Evolutionary conservation across 2,113 vertebrate genomes (phyloP).

Genomic region (Mesocricetus auratus): DNA sequence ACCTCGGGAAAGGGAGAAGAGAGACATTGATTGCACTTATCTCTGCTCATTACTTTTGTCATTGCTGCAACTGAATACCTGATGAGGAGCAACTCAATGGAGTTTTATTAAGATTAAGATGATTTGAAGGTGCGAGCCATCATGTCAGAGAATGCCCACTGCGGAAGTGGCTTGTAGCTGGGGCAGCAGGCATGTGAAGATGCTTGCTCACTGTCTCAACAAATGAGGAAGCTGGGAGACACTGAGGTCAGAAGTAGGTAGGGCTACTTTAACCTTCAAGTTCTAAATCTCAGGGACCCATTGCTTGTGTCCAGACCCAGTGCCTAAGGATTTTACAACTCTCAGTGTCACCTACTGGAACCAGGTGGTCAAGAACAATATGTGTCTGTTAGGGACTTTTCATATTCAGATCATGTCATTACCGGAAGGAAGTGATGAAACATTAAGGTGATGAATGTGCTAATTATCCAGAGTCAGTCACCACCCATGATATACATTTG

Average conservation of each 20-base stretch:
- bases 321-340: neutral
- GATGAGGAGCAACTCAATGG: too few relatives aligned
- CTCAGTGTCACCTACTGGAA: neutral
- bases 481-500: neutral
- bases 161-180: neutral
- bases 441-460: neutral
- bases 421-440: neutral
- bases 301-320: neutral
- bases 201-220: too few relatives aligned
- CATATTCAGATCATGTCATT: neutral
- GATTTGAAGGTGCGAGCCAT: neutral
- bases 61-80: neutral
- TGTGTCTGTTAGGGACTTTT: too few relatives aligned
- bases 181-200: neutral
- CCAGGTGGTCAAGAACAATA: neutral
- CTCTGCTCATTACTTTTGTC: neutral
- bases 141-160: neutral
- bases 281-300: neutral
- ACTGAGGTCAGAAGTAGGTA: too few relatives aligned
- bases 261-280: neutral
- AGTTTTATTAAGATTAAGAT: neutral
- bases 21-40: too few relatives aligned
- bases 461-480: neutral
- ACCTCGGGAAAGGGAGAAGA: neutral
- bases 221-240: neutral